A percentile compares a stretch with the other conserved stretches of the same genome.
phyloP scores from a whole-genome alignment of 2,797 vertebrate species.

The Spinus olivaceus region DNA sequence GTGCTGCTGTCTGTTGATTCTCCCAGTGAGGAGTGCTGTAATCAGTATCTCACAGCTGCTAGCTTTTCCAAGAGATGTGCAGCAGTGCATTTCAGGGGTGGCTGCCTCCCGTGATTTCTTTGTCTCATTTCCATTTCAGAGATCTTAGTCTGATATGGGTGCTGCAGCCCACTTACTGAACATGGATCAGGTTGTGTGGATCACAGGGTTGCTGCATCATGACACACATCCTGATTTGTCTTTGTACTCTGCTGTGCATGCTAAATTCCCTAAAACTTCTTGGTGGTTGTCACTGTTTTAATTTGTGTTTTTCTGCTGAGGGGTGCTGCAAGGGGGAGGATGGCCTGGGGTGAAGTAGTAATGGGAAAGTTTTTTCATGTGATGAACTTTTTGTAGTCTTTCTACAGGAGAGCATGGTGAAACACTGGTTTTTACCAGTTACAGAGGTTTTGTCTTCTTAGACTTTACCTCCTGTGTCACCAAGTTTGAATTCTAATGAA shows the following conservation, averaged over 20 bases:
- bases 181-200: background rate
- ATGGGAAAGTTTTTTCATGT: background rate
- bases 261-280: background rate
- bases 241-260: background rate
- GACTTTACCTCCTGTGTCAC: background rate
- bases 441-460: background rate
- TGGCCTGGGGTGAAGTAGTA: background rate
- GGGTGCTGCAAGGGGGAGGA: background rate
- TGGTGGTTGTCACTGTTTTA: background rate
- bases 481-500: slow-evolving; percentile 17
- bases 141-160: background rate
- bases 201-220: background rate
- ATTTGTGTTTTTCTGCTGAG: background rate
- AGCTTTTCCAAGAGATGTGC: background rate
- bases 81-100: background rate
- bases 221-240: background rate
- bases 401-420: background rate
- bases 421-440: background rate
- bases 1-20: background rate
- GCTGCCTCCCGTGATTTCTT: background rate
- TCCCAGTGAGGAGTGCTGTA: background rate
- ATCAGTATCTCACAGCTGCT: background rate
- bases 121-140: background rate
- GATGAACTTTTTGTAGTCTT: background rate
- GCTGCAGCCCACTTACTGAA: background rate